Evolutionary conservation across 30 jellyfish, hydroid and myxozoan species (phyloP), one percentile per base, ranked within the genome.

Genomic region (Rhopilema esculentum): DNA sequence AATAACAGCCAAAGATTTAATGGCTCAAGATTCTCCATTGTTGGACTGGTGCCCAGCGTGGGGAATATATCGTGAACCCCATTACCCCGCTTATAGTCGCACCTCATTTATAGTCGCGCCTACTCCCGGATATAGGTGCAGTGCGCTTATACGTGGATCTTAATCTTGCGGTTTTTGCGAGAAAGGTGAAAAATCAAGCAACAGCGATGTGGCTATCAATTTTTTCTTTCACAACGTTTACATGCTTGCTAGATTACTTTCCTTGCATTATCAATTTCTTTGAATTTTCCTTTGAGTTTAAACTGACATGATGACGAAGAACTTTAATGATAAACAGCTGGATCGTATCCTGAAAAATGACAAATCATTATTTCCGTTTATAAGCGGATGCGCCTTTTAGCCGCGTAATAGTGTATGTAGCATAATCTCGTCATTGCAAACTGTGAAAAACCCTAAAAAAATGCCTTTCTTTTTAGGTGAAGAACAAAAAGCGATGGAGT

Each of bases 401-500:
- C 12, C 12, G 57, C 57, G 12, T 12, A 40, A 40, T 6, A 40
- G 12, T 40, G 57, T n/a, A n/a, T n/a, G n/a, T n/a, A n/a, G n/a
- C n/a, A 40, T 40, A 2, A 12, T 12, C 57, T 40, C 57, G 57
- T 12, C 57, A 40, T 12, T n/a, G n/a, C 57, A 40, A 40, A 40
- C 12, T 12, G 12, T 12, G 57, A 6, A 2, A 2, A 12, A 40
- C 12, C 57, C 6, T 6, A 40, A 2, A 12, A 40, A 40, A 40
- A 12, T 40, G 57, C 0, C 26, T 88, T 66, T 24, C 57, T 9
- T 70, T 73, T 16, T 65, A 93, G 98, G 98, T 93, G 64, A 93
- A 88, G 75, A 66, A 94, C 79, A 93, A 93, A 86, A 93, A 93
- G 68, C 69, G 98, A 76, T 93, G 98, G 98, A 93, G 98, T 84